Evolutionary conservation across 2,888 invertebrate genomes (phyloP), one percentile per base, ranked within the genome.

Genomic region (Gymnoscelis rufifasciata): DNA sequence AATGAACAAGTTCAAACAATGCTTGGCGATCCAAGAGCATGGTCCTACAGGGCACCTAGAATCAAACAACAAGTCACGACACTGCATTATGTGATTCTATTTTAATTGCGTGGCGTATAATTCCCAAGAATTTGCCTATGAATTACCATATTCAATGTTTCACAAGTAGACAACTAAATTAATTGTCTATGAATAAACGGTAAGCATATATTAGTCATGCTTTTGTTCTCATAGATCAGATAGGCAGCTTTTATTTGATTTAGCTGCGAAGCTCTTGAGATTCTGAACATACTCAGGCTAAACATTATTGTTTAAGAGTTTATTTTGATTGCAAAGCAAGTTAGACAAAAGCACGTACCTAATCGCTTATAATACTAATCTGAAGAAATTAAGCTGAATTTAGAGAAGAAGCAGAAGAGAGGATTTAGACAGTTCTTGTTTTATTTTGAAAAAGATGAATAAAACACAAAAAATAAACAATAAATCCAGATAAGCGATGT

Each of bases 401-500:
- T n/a, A n/a, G n/a, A n/a, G n/a, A n/a, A n/a, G n/a, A n/a, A n/a
- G n/a, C n/a, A n/a, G n/a, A n/a, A n/a, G n/a, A n/a, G n/a, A n/a
- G n/a, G n/a, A n/a, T n/a, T n/a, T n/a, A n/a, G n/a, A n/a, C n/a
- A n/a, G n/a, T n/a, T n/a, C n/a, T n/a, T n/a, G n/a, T n/a, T n/a
- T n/a, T n/a, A n/a, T n/a, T n/a, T n/a, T n/a, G n/a, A n/a, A n/a
- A n/a, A n/a, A n/a, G n/a, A n/a, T n/a, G n/a, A n/a, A n/a, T n/a
- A n/a, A n/a, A n/a, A n/a, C n/a, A n/a, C n/a, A n/a, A n/a, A n/a
- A n/a, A n/a, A n/a, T n/a, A n/a, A n/a, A n/a, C n/a, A n/a, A n/a
- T n/a, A n/a, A n/a, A n/a, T n/a, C n/a, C n/a, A n/a, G 66, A 67
- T 66, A 67, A 66, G 48, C 47, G 41, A 38, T 53, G 38, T 54